Conservation (phyloP, 2,888 invertebrate species). For the Priapulus caudatus region DNA sequence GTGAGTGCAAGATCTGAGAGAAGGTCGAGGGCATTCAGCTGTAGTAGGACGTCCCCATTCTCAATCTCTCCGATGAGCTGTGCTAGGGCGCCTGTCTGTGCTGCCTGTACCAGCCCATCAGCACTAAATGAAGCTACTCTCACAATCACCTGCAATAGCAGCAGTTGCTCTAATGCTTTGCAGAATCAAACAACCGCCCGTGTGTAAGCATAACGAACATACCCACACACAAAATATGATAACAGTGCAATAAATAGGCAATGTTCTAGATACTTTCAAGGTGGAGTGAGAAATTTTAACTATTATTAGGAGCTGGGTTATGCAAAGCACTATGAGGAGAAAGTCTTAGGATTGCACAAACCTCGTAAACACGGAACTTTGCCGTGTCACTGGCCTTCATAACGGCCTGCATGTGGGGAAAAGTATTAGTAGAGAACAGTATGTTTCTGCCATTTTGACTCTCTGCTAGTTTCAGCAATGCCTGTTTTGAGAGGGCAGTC, state of each 20-base stretch:
- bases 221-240: too few relatives aligned
- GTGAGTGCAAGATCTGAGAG: constrained; percentile 56
- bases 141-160: constrained; percentile 46
- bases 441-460: constrained; percentile 42
- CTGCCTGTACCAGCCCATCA: constrained; percentile 48
- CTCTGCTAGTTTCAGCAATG: too few relatives aligned
- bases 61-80: constrained; percentile 54
- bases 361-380: constrained; percentile 58
- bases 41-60: constrained; percentile 58
- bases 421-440: constrained; percentile 46
- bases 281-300: constrained; percentile 10
- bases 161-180: constrained; percentile 45
- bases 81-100: constrained; percentile 51
- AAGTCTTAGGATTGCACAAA: too few relatives aligned
- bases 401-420: constrained; percentile 40
- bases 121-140: constrained; percentile 45
- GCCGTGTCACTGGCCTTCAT: constrained; percentile 48
- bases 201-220: too few relatives aligned
- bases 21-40: constrained; percentile 66
- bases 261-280: too few relatives aligned
- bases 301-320: constrained; percentile 8
- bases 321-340: too few relatives aligned
- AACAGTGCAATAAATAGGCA: too few relatives aligned
- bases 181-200: constrained; percentile 40
- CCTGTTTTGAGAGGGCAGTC: too few relatives aligned